Evolutionary conservation across 2,888 invertebrate species (phyloP).

Genomic region (Dynastes tityus): DNA sequence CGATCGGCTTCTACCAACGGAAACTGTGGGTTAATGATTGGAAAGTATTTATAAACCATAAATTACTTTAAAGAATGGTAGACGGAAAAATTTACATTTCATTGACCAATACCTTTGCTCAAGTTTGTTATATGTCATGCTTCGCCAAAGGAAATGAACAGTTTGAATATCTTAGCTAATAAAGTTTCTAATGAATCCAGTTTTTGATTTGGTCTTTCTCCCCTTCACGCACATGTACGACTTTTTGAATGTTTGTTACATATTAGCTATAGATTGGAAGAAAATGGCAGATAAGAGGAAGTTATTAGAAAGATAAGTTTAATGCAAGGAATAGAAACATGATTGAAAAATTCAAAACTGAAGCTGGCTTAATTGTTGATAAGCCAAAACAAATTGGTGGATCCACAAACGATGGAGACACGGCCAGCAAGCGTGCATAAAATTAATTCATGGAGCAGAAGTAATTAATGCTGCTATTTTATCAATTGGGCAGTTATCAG

Average conservation of each 20-base stretch:
- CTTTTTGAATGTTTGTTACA: too few relatives aligned
- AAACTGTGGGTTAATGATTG: too few relatives aligned
- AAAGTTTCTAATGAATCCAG: neutral
- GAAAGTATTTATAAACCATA: too few relatives aligned
- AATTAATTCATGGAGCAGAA: constrained; percentile 60
- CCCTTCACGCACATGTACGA: too few relatives aligned
- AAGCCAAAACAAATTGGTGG: constrained; percentile 9
- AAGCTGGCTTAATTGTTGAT: constrained; percentile 2
- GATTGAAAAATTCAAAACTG: too few relatives aligned
- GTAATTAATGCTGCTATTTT: constrained; percentile 54
- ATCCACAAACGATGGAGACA: constrained; percentile 5
- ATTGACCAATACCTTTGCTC: too few relatives aligned
- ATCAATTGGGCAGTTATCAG: constrained; percentile 49
- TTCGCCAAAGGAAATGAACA: neutral
- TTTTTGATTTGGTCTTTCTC: neutral
- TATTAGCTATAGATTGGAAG: neutral
- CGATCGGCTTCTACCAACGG: too few relatives aligned
- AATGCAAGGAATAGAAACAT: too few relatives aligned
- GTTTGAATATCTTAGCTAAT: neutral
- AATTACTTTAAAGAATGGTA: too few relatives aligned
- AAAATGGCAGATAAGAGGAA: constrained; percentile 1
- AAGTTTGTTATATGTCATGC: too few relatives aligned
- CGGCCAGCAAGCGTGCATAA: constrained; percentile 60
- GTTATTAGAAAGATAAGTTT: neutral
- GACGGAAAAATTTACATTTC: too few relatives aligned